A percentile compares a stretch with the other conserved stretches of the same genome.
These are phyloP conservation scores for Eupeodes corollae DNA, from an alignment of 1,140 invertebrate genomes.

Conservation along the genomic window DNA sequence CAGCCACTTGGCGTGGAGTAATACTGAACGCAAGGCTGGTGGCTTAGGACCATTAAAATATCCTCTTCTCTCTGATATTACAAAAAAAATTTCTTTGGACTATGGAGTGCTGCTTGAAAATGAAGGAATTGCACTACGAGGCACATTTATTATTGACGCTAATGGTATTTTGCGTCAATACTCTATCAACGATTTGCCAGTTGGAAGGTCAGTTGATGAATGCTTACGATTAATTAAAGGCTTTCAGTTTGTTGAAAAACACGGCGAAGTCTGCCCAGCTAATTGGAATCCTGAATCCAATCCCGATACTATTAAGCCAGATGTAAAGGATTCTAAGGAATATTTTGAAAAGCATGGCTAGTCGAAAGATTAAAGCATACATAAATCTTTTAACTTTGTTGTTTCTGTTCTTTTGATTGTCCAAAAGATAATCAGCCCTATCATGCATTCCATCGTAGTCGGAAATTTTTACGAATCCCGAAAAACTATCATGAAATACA, in stretches of 20 bases:
- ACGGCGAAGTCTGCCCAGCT: slow-evolving; percentile 86
- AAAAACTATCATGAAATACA: too few species aligned
- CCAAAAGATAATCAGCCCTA: too few species aligned
- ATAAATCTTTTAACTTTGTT: too few species aligned
- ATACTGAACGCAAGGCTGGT: slow-evolving; percentile 56
- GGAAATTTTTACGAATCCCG: too few species aligned
- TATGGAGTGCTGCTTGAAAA: slow-evolving; percentile 83
- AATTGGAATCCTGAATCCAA: slow-evolving; percentile 69
- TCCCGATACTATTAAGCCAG: slow-evolving; percentile 71
- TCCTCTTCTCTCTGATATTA: slow-evolving; percentile 87
- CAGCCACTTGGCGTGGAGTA: slow-evolving; percentile 75
- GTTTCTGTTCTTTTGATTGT: too few species aligned
- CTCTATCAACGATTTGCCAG: slow-evolving; percentile 80
- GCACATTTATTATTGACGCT: slow-evolving; percentile 52
- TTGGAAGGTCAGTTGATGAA: slow-evolving; percentile 88
- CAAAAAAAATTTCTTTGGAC: slow-evolving; percentile 71
- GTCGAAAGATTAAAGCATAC: neutral
- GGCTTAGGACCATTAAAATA: slow-evolving; percentile 84
- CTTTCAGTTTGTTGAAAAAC: slow-evolving; percentile 85
- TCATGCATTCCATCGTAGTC: too few species aligned
- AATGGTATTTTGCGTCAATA: slow-evolving; percentile 63
- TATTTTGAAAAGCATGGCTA: slow-evolving; percentile 57
- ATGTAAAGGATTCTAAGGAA: slow-evolving; percentile 64
- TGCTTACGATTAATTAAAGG: slow-evolving; percentile 80
- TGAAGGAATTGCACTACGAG: slow-evolving; percentile 75